Base-by-base conservation (phyloP, 2,888 invertebrate genomes). In the Lepeophtheirus nordmannii region DNA sequence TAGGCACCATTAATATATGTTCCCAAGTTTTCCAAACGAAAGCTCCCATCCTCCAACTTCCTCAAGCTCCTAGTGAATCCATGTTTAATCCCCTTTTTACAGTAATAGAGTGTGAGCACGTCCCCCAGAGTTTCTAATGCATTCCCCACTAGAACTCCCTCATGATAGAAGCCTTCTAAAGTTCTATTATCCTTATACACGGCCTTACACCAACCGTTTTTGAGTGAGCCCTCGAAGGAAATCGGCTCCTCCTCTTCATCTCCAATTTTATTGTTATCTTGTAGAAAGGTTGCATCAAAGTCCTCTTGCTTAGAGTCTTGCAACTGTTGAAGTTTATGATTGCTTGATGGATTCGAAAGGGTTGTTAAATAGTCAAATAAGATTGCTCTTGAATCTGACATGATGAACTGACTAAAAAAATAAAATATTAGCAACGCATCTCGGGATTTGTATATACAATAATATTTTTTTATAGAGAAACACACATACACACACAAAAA, bases 111-210 rank as follows among this genome's bases (percentile, higher is more conserved):
- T 8, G 53, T 46, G n/a, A 46, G 14, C 8, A n/a, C 53, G 53
- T 46, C 53, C 8, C 53, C 53, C 5, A 5, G n/a, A 46, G 30
- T 60, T 23, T 60, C 39, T 17, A 60, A 60, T 10, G 38, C 23
- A 23, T 60, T 60, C 2, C 60, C 60, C 37, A 60, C 39, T 17
- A 60, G 39, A 1, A 37, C 22, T 60, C 60, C 60, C 22, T 60
- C 60, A 30, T 38, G 30, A 30, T 23, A 23, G 7, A 60, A 60
- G 60, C 60, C 60, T 37, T 60, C 60, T 11, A 60, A 23, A 30
- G 53, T 46, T 17, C 53, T 46, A 14, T 46, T 46, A 5, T 46
- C 8, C 14, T 14, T 14, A 17, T 46, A 46, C n/a, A 46, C 7
- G 30, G 53, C 53, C 53, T 17, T 14, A 46, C 53, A 46, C 53